Evolutionary conservation across 2,113 vertebrate genomes (phyloP).

Genomic region (Lagopus leucura): DNA sequence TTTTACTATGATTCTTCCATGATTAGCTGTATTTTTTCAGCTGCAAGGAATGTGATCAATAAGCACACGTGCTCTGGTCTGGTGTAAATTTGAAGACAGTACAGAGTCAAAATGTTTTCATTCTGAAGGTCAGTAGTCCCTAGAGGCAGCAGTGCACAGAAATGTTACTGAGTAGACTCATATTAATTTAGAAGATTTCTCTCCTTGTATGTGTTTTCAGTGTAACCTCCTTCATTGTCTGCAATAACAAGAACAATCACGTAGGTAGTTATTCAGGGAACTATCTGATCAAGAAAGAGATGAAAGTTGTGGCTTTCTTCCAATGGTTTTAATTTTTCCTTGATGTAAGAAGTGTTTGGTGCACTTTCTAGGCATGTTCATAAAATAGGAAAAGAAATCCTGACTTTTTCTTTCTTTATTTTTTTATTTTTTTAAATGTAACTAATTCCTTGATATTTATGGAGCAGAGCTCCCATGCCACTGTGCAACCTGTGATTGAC

Average conservation of each 20-base stretch:
- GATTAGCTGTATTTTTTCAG: background rate
- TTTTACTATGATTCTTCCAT: background rate
- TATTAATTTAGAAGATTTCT: background rate
- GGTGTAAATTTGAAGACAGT: background rate
- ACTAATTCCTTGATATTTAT: background rate
- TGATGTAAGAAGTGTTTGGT: background rate
- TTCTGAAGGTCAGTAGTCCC: background rate
- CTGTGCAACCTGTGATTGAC: background rate
- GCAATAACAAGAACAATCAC: background rate
- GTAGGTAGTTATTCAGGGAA: background rate
- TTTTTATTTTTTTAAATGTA: background rate
- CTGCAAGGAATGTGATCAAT: background rate
- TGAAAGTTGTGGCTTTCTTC: background rate
- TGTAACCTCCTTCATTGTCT: background rate
- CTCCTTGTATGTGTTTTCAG: background rate
- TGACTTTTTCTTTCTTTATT: background rate
- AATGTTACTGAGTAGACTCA: background rate
- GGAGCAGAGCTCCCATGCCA: background rate
- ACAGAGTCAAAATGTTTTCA: background rate
- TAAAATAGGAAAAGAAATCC: background rate
- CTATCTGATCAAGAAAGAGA: background rate
- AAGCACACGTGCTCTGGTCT: background rate
- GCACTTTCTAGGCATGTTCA: background rate
- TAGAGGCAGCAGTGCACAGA: background rate
- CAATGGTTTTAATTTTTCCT: background rate